Evolutionary conservation across 2,888 invertebrate genomes (phyloP).

Genomic region (Lampropteryx suffumata): DNA sequence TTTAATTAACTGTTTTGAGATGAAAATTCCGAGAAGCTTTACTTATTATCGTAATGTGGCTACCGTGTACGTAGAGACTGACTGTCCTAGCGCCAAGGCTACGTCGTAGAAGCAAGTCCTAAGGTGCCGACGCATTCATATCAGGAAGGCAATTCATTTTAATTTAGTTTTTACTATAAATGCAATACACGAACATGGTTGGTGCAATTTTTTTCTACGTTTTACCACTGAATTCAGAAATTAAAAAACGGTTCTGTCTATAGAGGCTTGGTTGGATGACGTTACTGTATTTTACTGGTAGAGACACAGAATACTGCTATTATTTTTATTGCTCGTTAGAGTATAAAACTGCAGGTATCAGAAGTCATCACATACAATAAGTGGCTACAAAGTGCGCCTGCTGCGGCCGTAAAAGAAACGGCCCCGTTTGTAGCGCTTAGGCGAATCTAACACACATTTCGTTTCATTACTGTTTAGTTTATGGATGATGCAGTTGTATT

Average conservation of each 20-base stretch:
- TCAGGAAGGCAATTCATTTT: too few species aligned
- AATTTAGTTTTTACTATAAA: too few species aligned
- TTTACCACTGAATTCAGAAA: too few species aligned
- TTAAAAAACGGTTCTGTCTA: too few species aligned
- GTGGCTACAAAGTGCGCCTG: slow-evolving; percentile 45
- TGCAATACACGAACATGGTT: too few species aligned
- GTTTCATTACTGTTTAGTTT: slow-evolving; percentile 28
- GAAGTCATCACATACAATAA: slow-evolving; percentile 42
- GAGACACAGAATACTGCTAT: not conserved
- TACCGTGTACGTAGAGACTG: too few species aligned
- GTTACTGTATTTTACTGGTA: too few species aligned
- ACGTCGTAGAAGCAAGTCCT: slow-evolving; percentile 4
- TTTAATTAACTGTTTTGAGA: too few species aligned
- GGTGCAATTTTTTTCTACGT: too few species aligned
- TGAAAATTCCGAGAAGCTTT: too few species aligned
- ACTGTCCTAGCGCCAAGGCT: not conserved
- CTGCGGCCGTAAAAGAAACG: slow-evolving; percentile 44
- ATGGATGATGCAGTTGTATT: not conserved
- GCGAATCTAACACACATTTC: slow-evolving; percentile 3
- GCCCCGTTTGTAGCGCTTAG: slow-evolving; percentile 44
- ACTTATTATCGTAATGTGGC: too few species aligned
- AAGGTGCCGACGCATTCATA: not conserved
- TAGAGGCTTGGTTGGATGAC: too few species aligned
- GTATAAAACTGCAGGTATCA: slow-evolving; percentile 37
- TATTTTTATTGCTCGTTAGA: slow-evolving; percentile 20